Conservation (phyloP, 2,797 vertebrate genomes). For the Poecilia velifera region DNA sequence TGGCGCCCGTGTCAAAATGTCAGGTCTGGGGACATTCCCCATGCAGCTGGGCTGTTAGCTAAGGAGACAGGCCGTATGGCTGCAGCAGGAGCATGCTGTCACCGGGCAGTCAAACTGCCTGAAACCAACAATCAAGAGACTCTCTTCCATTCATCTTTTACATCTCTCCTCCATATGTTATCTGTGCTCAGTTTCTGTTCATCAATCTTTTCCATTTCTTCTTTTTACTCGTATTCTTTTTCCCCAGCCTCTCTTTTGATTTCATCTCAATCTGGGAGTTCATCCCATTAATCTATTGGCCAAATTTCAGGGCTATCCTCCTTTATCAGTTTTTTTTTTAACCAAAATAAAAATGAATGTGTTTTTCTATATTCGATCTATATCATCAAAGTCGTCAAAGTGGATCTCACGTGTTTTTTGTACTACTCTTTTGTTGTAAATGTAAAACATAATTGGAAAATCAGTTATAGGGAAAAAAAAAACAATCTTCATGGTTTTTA, state of each 20-base stretch:
- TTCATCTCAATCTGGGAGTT: constrained; percentile 34
- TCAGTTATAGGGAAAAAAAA: constrained; percentile 23
- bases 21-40: constrained; percentile 83
- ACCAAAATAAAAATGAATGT: constrained; percentile 22
- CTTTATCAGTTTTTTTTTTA: constrained; percentile 5
- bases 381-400: background rate
- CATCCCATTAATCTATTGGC: constrained; percentile 31
- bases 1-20: constrained; percentile 86
- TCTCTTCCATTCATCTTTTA: constrained; percentile 64
- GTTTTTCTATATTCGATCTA: background rate
- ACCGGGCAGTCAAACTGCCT: constrained; percentile 75
- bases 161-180: constrained; percentile 55
- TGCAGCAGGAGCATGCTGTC: constrained; percentile 83
- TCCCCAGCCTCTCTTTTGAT: constrained; percentile 34
- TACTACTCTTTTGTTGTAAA: background rate
- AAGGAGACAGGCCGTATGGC: constrained; percentile 86
- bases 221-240: constrained; percentile 40
- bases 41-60: constrained; percentile 85
- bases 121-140: constrained; percentile 67
- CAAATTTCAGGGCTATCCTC: constrained; percentile 37
- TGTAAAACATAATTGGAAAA: background rate
- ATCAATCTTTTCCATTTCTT: constrained; percentile 47
- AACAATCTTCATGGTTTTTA: constrained; percentile 16
- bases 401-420: background rate
- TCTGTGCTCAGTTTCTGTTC: constrained; percentile 34